A percentile compares a stretch with the other conserved stretches of the same genome.
These are phyloP conservation scores for Taenaris catops DNA, from an alignment of 2,888 invertebrate species.

Conservation along the genomic window DNA sequence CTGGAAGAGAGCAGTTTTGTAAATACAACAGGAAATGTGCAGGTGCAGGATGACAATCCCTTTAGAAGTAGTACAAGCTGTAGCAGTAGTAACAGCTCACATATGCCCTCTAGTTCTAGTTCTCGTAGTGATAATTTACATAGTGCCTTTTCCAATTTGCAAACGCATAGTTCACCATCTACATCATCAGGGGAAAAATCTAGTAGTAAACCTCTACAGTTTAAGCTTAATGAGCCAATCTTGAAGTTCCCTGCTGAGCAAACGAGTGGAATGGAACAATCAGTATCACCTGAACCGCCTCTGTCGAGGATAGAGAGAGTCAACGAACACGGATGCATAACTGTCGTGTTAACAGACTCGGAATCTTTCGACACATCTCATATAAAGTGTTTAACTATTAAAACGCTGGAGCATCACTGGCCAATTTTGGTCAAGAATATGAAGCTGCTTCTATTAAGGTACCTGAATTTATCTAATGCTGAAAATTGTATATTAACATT, in stretches of 20 bases:
- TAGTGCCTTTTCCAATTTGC: conserved; percentile 68
- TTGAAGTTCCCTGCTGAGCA: conserved; percentile 52
- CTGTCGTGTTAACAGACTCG: conserved; percentile 85
- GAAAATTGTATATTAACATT: conserved; percentile 90
- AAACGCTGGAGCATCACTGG: conserved; percentile 92
- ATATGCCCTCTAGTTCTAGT: conserved; percentile 39
- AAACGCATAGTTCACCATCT: conserved; percentile 58
- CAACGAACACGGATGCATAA: conserved; percentile 77
- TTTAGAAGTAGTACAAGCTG: conserved; percentile 57
- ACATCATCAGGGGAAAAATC: conserved; percentile 47
- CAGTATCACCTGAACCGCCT: conserved; percentile 50
- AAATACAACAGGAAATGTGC: conserved; percentile 50
- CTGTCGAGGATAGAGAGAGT: conserved; percentile 61
- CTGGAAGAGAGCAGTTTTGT: conserved; percentile 83
- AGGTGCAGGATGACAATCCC: conserved; percentile 66
- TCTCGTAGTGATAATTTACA: conserved; percentile 57
- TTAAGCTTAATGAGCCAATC: conserved; percentile 63
- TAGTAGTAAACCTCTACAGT: conserved; percentile 37
- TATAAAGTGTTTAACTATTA: conserved; percentile 91
- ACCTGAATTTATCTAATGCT: conserved; percentile 78
- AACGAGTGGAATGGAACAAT: conserved; percentile 41
- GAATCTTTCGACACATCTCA: conserved; percentile 92
- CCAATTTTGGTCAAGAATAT: conserved; percentile 87
- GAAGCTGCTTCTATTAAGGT: conserved; percentile 77
- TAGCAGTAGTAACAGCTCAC: conserved; percentile 32